Percentiles rank a stretch among this genome's conserved stretches.
phyloP scores from a whole-genome alignment of 2,797 vertebrate species.

The Agapornis canus region DNA sequence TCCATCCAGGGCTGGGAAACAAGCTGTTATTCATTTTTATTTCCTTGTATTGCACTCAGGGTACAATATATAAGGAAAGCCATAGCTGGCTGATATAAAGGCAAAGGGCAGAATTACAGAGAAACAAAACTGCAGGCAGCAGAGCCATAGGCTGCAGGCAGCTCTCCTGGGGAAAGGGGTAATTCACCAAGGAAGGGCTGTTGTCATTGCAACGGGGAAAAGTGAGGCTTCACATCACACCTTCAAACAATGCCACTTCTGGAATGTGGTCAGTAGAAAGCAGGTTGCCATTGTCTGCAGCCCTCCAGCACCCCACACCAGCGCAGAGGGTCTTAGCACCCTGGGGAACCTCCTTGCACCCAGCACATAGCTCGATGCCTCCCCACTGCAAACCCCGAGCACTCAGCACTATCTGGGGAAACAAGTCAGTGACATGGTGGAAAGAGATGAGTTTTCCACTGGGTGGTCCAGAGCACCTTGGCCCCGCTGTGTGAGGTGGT shows the following conservation, averaged over 20 bases:
- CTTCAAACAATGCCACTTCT: background rate
- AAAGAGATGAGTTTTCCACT: background rate
- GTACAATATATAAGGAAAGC: slow-evolving; percentile 37
- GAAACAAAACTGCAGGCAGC: background rate
- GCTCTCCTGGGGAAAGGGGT: background rate
- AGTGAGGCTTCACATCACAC: background rate
- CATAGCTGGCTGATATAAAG: background rate
- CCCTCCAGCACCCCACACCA: background rate
- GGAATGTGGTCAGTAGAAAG: fast-evolving
- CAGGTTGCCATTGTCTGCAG: background rate
- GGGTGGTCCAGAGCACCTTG: background rate
- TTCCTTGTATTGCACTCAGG: slow-evolving; percentile 40
- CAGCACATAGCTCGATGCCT: fast-evolving
- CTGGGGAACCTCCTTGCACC: fast-evolving
- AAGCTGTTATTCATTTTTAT: slow-evolving; percentile 70
- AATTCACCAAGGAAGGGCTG: background rate
- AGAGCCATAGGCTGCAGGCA: background rate
- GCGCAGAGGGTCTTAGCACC: background rate
- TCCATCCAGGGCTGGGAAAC: slow-evolving; percentile 44
- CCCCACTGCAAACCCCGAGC: background rate
- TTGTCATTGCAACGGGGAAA: fast-evolving
- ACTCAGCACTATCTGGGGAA: background rate
- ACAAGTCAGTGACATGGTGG: fast-evolving
- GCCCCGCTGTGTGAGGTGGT: fast-evolving
- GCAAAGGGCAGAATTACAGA: background rate